A percentile compares a stretch with the other conserved stretches of the same genome.
Conservation (phyloP, 2,113 vertebrate species). For the Heterotis niloticus region DNA sequence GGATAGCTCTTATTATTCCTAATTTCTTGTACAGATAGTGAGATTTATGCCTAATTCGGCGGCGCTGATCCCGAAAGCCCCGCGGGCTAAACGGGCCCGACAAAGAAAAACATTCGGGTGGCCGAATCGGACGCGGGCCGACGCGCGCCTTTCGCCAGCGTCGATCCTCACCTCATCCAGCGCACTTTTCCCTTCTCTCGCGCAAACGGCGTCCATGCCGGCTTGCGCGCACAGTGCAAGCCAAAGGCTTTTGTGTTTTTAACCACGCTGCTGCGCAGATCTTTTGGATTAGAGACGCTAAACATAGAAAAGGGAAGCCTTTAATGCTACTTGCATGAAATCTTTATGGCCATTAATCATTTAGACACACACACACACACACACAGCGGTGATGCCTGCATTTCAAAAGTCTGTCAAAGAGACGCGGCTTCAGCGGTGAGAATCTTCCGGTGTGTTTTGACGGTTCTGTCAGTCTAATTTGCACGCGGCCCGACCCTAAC, state of each 20-base stretch:
- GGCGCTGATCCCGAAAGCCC: conserved; percentile 62
- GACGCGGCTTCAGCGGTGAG: neutral
- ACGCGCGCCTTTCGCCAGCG: too few relatives aligned
- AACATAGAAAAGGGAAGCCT: neutral
- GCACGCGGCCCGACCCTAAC: neutral
- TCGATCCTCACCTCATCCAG: too few relatives aligned
- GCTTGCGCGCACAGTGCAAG: too few relatives aligned
- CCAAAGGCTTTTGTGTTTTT: neutral
- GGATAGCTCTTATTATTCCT: conserved; percentile 59
- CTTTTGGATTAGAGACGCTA: neutral
- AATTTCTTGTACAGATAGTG: conserved; percentile 60
- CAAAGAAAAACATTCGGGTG: too few relatives aligned
- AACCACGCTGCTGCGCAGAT: neutral
- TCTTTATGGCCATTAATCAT: conserved; percentile 14
- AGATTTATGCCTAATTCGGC: conserved; percentile 64
- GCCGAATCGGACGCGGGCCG: too few relatives aligned
- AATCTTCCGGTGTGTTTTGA: neutral
- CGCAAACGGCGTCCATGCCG: too few relatives aligned
- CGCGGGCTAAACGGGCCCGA: conserved; percentile 42
- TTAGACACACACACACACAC: too few relatives aligned
- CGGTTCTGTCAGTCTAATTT: neutral
- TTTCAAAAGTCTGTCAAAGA: neutral
- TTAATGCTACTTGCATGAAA: conserved; percentile 15
- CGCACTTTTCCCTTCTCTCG: too few relatives aligned
- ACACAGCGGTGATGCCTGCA: neutral